A percentile compares a stretch with the other conserved stretches of the same genome.
phyloP scores from a whole-genome alignment of 2,797 vertebrate genomes.

The Gallinago solitaria region DNA sequence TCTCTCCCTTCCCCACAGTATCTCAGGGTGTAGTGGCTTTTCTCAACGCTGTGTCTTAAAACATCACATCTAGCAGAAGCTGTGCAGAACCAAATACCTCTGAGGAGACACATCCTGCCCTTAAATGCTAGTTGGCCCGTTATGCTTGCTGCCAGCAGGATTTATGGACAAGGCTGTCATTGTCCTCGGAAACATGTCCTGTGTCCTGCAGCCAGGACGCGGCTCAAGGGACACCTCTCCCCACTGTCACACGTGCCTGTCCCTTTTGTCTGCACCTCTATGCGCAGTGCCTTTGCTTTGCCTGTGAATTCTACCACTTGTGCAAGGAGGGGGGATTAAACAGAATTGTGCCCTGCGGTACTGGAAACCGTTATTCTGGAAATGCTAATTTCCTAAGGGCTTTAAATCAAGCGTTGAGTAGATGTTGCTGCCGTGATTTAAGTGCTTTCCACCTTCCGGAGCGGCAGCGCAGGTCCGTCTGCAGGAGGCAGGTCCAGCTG shows the following conservation, averaged over 20 bases:
- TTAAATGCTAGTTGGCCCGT: rapidly evolving
- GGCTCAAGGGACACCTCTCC: neutral
- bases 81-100: rapidly evolving
- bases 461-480: rapidly evolving
- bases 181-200: rapidly evolving
- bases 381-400: neutral
- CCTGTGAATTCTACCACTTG: neutral
- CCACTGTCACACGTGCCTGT: rapidly evolving
- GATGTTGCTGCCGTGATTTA: neutral
- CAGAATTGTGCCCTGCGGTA: rapidly evolving
- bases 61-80: rapidly evolving
- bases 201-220: rapidly evolving
- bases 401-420: rapidly evolving
- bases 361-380: neutral
- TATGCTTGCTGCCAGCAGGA: neutral
- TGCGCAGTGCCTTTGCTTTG: rapidly evolving
- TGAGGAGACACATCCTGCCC: neutral
- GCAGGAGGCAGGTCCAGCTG: neutral
- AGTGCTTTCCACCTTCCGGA: neutral
- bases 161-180: rapidly evolving
- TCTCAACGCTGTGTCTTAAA: rapidly evolving
- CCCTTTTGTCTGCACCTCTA: neutral
- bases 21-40: rapidly evolving
- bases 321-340: rapidly evolving
- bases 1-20: neutral